A percentile compares a stretch with the other conserved stretches of the same genome.
These are phyloP conservation scores for Nicator chloris DNA, from an alignment of 2,113 vertebrate genomes.

Conservation along the genomic window DNA sequence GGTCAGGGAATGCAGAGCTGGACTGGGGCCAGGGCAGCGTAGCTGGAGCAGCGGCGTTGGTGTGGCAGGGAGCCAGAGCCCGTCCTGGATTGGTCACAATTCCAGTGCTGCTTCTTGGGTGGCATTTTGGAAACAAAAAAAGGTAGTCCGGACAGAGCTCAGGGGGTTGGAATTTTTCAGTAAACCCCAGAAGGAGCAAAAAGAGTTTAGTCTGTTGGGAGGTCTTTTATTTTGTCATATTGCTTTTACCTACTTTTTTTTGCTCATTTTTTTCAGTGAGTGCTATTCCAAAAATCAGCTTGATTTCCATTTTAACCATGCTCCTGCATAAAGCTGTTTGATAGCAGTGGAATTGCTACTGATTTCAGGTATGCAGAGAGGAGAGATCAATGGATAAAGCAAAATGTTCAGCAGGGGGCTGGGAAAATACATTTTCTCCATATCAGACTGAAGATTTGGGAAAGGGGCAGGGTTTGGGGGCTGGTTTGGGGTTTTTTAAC, in stretches of 20 bases:
- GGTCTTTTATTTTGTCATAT: background rate
- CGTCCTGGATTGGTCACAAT: background rate
- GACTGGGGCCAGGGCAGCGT: background rate
- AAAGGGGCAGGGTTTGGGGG: background rate
- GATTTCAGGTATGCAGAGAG: background rate
- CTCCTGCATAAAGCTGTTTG: background rate
- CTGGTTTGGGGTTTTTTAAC: background rate
- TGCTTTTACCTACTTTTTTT: background rate
- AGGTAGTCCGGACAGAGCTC: background rate
- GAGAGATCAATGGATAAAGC: background rate
- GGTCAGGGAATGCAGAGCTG: background rate
- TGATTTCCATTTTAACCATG: background rate
- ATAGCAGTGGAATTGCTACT: background rate
- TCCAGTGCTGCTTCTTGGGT: background rate
- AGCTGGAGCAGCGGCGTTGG: background rate
- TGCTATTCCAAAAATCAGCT: background rate
- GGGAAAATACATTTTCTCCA: background rate
- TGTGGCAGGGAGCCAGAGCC: background rate
- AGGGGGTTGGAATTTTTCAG: background rate
- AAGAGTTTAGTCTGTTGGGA: background rate
- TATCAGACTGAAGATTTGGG: background rate
- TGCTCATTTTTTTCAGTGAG: background rate
- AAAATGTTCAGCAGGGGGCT: rapidly evolving
- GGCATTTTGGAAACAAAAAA: background rate
- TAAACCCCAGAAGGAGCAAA: background rate